phyloP scores from a whole-genome alignment of 2,888 invertebrate genomes.

The Eilema griseolum region DNA sequence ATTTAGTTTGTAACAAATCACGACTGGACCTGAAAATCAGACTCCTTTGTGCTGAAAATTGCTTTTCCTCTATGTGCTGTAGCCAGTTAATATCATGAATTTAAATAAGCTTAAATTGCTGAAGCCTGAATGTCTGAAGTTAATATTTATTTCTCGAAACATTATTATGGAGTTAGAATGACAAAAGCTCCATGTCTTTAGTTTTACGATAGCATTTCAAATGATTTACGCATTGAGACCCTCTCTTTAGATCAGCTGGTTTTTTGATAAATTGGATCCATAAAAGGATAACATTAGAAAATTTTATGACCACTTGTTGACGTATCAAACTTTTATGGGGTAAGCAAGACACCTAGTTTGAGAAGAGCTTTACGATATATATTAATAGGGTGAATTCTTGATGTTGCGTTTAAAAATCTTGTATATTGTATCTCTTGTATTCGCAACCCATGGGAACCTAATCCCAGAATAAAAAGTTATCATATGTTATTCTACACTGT shows the following conservation, averaged over 20 bases:
- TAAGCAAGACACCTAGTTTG: slow-evolving; percentile 28
- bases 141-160: too few relatives aligned
- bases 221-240: slow-evolving; percentile 41
- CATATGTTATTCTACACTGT: too few relatives aligned
- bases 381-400: slow-evolving; percentile 43
- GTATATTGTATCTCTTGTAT: too few relatives aligned
- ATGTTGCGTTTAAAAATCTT: slow-evolving; percentile 12
- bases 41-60: too few relatives aligned
- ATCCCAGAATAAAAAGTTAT: too few relatives aligned
- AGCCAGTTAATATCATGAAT: too few relatives aligned
- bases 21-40: too few relatives aligned
- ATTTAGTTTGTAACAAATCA: too few relatives aligned
- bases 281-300: slow-evolving; percentile 41
- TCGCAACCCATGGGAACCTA: too few relatives aligned
- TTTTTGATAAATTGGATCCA: slow-evolving; percentile 44
- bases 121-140: too few relatives aligned
- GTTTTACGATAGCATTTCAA: slow-evolving; percentile 35
- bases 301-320: slow-evolving; percentile 36
- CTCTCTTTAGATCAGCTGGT: slow-evolving; percentile 39
- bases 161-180: neutral
- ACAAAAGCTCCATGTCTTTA: slow-evolving; percentile 21
- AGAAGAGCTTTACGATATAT: slow-evolving; percentile 35
- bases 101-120: too few relatives aligned
- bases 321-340: slow-evolving; percentile 33
- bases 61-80: too few relatives aligned